A percentile compares a stretch with the other conserved stretches of the same genome.
These are phyloP conservation scores for Microhierax caerulescens DNA, from an alignment of 2,797 vertebrate genomes.

Conservation along the genomic window DNA sequence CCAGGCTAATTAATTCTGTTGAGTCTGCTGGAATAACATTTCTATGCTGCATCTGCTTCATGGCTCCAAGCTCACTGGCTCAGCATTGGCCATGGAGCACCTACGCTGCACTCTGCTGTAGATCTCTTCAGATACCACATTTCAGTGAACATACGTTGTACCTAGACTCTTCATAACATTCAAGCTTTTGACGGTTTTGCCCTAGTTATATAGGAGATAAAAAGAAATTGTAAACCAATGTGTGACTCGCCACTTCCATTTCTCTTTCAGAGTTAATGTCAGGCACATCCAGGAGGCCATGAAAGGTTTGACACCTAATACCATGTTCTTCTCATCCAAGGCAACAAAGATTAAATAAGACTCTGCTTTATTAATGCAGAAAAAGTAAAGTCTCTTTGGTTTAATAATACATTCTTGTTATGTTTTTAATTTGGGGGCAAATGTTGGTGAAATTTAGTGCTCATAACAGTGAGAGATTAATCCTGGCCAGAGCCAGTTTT, in stretches of 20 bases:
- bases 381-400: conserved; percentile 49
- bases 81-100: neutral
- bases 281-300: neutral
- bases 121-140: neutral
- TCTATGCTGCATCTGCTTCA: rapidly evolving
- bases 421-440: conserved; percentile 50
- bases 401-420: conserved; percentile 41
- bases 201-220: neutral
- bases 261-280: conserved; percentile 25
- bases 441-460: conserved; percentile 35
- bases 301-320: conserved; percentile 10
- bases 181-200: neutral
- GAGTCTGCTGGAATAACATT: neutral
- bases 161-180: neutral
- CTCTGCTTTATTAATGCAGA: conserved; percentile 30
- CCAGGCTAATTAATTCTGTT: conserved; percentile 29
- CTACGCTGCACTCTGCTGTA: rapidly evolving
- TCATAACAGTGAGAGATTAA: conserved; percentile 8
- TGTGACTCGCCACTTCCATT: neutral
- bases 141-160: neutral
- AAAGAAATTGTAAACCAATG: neutral
- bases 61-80: neutral
- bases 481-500: neutral
- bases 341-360: conserved; percentile 53
- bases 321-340: neutral